Percentiles rank a stretch among this genome's conserved stretches.
phyloP scores from a whole-genome alignment of 2,888 invertebrate genomes.

The Arrhopalites spinosus region DNA sequence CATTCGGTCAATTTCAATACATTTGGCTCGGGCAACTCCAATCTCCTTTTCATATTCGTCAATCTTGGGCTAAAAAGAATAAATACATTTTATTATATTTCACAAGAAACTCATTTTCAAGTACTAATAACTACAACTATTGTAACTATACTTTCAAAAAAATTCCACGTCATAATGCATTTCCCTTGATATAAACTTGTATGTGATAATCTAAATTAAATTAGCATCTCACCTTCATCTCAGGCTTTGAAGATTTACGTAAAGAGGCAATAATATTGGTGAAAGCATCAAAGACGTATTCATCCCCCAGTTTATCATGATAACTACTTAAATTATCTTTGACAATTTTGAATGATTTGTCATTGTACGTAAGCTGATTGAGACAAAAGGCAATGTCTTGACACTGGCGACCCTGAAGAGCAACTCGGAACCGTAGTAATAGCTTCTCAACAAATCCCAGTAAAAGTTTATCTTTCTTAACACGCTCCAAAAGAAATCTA shows the following conservation, averaged over 20 bases:
- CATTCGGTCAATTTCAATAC: constrained; percentile 33
- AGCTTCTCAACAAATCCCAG: constrained; percentile 50
- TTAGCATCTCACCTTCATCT: constrained; percentile 51
- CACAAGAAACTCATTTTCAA: no score
- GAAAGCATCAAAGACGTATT: constrained; percentile 44
- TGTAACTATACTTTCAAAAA: no score
- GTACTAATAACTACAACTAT: no score
- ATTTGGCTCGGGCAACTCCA: constrained; percentile 22
- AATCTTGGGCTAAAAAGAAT: constrained; percentile 21
- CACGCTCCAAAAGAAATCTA: constrained; percentile 45
- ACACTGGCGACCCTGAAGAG: constrained; percentile 40
- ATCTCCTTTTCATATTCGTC: constrained; percentile 36
- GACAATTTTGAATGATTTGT: constrained; percentile 51
- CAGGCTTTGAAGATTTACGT: constrained; percentile 43
- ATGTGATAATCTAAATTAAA: no score
- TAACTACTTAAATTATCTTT: constrained; percentile 44
- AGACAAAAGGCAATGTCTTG: constrained; percentile 51
- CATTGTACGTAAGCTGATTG: constrained; percentile 48
- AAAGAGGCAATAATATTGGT: constrained; percentile 39
- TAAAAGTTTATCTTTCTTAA: constrained; percentile 52
- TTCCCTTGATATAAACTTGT: no score
- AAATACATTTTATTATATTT: no score
- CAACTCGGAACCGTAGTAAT: constrained; percentile 45
- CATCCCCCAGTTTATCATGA: constrained; percentile 50
- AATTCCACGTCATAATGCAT: no score